Base-by-base conservation (phyloP, 2,888 invertebrate species). In the Philaethria dido region DNA sequence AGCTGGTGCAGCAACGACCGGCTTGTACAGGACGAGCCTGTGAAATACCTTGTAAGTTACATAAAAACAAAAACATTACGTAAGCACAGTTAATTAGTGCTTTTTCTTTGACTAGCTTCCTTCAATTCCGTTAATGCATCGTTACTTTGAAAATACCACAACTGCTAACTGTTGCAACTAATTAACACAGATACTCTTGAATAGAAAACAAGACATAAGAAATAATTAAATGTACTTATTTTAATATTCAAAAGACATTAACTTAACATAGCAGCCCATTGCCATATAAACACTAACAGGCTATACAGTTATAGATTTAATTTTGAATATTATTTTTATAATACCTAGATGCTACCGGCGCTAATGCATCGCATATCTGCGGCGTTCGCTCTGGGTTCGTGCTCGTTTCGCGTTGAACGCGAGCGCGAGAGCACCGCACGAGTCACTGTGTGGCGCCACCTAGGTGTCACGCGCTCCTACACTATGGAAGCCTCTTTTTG, bases 401-500 rank as follows among this genome's bases (percentile, higher is more conserved):
- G 97, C 85, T 95, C 95, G 70, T 97, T 96, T 88, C 93, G 94
- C 69, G 95, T 98, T 71, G 96, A 96, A 80, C 93, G 95, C 61
- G 94, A 94, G 75, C 94, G 97, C 71, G 97, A 98, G 89, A 94
- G 96, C 70, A 97, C 97, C 2, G 97, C 97, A 4, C 93, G 98
- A 55, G 96, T 98, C 72, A 96, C 97, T 0, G 94, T 97, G 66
- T 98, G 97, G 97, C 90, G 97, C 62, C 96, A 97, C 83, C 95
- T 97, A 71, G 95, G 95, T 18, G 95, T 98, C 67, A 92, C 94
- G 52, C 93, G 96, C 70, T 94, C 93, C 66, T 97, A 97, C 89
- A 98, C 98, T 36, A 95, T 98, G 95, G 98, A 98, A 86, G 96
- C 96, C 64, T 96, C 96, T 62, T 97, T 96, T 86, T 97, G 96